These are phyloP conservation scores for Procavia capensis DNA, from an alignment of 2,113 vertebrate genomes.

Conservation along the genomic window DNA sequence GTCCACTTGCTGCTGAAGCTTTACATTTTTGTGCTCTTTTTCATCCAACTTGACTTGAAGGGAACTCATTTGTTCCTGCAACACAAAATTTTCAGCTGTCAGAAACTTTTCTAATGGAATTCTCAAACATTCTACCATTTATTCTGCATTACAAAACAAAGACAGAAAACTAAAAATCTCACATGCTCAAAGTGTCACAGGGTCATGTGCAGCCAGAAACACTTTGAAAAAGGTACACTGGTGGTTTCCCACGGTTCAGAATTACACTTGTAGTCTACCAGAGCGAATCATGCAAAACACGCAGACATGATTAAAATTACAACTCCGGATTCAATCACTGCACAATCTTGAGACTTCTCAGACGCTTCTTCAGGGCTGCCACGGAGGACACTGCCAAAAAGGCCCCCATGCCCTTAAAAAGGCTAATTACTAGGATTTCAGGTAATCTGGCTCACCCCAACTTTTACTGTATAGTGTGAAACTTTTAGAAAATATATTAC, in stretches of 20 bases:
- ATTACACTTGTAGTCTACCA: neutral
- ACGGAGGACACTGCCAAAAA: neutral
- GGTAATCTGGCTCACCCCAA: neutral
- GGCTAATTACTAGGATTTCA: neutral
- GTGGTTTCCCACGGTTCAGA: neutral
- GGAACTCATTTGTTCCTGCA: constrained; percentile 91
- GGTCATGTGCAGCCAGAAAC: neutral
- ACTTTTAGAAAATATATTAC: neutral
- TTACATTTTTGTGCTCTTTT: constrained; percentile 93
- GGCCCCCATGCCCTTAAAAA: neutral
- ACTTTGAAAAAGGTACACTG: neutral
- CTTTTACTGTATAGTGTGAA: neutral
- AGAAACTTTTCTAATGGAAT: constrained; percentile 15
- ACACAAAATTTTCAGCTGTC: constrained; percentile 4
- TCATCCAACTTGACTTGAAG: constrained; percentile 92
- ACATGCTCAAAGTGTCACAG: neutral
- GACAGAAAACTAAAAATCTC: neutral
- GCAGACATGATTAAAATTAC: constrained; percentile 17
- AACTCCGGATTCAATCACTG: neutral
- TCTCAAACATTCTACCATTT: neutral
- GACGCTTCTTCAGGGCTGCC: neutral
- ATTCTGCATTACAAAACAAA: neutral
- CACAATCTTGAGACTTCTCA: neutral
- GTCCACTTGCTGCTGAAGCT: constrained; percentile 91
- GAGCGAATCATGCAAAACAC: neutral